Base-by-base conservation (phyloP, 2,888 invertebrate genomes). In the Orchestes rusci region DNA sequence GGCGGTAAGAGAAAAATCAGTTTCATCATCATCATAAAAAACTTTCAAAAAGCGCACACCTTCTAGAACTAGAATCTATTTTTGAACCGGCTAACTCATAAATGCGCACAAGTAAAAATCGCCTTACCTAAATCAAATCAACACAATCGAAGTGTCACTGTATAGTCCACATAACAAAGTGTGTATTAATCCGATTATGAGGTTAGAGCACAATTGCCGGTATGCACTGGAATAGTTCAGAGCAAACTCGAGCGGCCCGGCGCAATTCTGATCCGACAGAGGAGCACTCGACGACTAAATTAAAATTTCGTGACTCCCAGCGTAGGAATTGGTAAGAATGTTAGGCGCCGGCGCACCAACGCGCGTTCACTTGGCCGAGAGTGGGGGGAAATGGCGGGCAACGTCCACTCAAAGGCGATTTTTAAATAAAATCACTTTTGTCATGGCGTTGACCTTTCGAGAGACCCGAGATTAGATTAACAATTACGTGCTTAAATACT, bases 361-460 rank as follows among this genome's bases (percentile, higher is more conserved):
- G 33, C 37, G 29, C 41, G 40, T 40, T 41, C 36, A 16, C 31
- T 34, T n/a, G 8, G 31, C 7, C 8, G 35, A 39, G 37, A 49
- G 28, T 39, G 45, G 32, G 53, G 50, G 53, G 50, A 53, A 53
- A 55, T 50, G 54, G 52, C 54, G 57, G 58, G 54, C 60, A 60
- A 60, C 55, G 59, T 60, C 57, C 59, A 59, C 54, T n/a, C 54
- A 53, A 58, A 57, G 59, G 53, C 51, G 49, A 51, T 56, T 56
- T 56, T 55, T 53, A 54, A 55, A 56, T 50, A 54, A 53, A 52
- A 47, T 50, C 45, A 50, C 47, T 52, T 47, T 42, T 48, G 48
- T 50, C 46, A 52, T 55, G 50, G 46, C 50, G 48, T 48, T 51
- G 49, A 51, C 46, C 44, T 51, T 39, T 43, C 10, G 27, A 28